phyloP scores from a whole-genome alignment of 2,888 invertebrate genomes.

The Synanthedon tipuliformis region DNA sequence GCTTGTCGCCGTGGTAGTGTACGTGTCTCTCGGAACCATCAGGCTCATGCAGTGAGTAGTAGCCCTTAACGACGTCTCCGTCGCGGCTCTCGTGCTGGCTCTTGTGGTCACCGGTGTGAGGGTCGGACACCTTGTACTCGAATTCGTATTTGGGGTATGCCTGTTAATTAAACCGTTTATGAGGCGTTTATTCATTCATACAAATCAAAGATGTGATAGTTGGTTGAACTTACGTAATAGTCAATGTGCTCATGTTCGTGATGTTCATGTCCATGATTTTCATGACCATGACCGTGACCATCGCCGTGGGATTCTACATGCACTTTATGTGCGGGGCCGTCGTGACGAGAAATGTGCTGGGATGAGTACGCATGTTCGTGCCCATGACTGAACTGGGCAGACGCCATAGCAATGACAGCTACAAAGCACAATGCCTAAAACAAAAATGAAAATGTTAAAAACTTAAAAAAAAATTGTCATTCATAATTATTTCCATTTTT shows the following conservation, averaged over 20 bases:
- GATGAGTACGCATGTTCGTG: constrained; percentile 32
- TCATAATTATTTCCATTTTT: too few relatives aligned
- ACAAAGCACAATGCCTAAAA: constrained; percentile 7
- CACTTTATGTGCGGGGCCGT: constrained; percentile 13
- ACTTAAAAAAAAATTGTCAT: too few relatives aligned
- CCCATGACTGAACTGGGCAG: constrained; percentile 10
- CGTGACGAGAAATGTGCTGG: constrained; percentile 21
- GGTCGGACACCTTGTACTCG: constrained; percentile 57
- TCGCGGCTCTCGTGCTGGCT: constrained; percentile 54
- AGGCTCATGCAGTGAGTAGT: constrained; percentile 64
- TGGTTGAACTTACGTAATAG: constrained; percentile 13
- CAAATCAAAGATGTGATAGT: too few relatives aligned
- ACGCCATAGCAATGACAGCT: constrained; percentile 4
- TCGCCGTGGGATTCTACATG: constrained; percentile 15
- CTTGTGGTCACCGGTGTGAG: constrained; percentile 60
- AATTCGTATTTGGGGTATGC: constrained; percentile 33
- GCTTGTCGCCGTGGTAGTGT: constrained; percentile 29
- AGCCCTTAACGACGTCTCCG: constrained; percentile 68
- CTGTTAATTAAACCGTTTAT: too few relatives aligned
- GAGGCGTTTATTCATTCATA: too few relatives aligned
- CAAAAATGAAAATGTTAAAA: too few relatives aligned
- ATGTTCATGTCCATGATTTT: constrained; percentile 4
- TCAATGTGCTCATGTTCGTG: constrained; percentile 6
- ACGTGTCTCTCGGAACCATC: constrained; percentile 49
- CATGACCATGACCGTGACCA: constrained; percentile 12